Percentiles rank a stretch among this genome's conserved stretches.
These are phyloP conservation scores for Aegithalos caudatus DNA, from an alignment of 2,113 vertebrate genomes.

Conservation along the genomic window DNA sequence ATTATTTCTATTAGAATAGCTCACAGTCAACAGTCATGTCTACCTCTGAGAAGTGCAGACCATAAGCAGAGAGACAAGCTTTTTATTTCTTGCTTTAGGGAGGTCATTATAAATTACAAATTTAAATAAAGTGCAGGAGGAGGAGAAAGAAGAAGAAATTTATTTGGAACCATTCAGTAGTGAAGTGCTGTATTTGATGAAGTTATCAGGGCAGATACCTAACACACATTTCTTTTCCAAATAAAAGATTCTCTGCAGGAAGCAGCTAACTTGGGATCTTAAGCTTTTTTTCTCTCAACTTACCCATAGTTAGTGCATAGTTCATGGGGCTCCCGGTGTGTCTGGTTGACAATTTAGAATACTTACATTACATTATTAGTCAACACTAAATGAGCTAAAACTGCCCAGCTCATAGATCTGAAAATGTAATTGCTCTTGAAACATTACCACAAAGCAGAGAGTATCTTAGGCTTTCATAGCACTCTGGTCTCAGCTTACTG, in stretches of 20 bases:
- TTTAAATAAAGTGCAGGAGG: not conserved
- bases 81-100: not conserved
- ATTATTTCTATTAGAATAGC: not conserved
- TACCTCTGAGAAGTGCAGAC: not conserved
- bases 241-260: not conserved
- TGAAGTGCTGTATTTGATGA: not conserved
- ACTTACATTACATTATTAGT: not conserved
- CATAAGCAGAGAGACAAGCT: not conserved
- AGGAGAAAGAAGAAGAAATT: not conserved
- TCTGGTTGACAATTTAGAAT: not conserved
- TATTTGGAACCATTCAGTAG: not conserved
- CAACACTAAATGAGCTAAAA: not conserved
- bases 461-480: not conserved
- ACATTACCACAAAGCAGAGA: not conserved
- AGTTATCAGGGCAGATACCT: not conserved
- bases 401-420: not conserved
- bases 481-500: not conserved
- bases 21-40: not conserved
- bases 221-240: rapidly evolving
- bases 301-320: not conserved
- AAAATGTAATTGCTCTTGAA: not conserved
- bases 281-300: not conserved
- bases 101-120: not conserved
- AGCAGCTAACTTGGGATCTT: not conserved
- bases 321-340: not conserved